phyloP scores from a whole-genome alignment of 1,140 invertebrate species.

The Probaryconus sp. region DNA sequence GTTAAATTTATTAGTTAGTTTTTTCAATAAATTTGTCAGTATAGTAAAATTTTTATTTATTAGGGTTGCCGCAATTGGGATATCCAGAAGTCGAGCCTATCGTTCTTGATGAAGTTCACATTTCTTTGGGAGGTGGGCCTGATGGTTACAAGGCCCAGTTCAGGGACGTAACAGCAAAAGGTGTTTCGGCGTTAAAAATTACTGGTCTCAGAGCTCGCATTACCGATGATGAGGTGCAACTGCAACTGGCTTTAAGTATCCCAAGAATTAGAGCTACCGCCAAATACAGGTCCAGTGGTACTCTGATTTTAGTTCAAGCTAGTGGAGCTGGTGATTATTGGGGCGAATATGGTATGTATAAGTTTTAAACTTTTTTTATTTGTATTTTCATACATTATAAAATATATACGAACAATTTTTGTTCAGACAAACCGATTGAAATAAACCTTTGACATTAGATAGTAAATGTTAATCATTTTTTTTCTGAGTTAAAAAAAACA shows the following conservation, averaged over 20 bases:
- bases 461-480: no score
- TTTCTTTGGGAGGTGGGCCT: slow-evolving; percentile 85
- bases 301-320: slow-evolving; percentile 87
- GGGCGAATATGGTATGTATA: slow-evolving; percentile 87
- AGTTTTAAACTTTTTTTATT: not conserved
- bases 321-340: slow-evolving; percentile 90
- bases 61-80: slow-evolving; percentile 73
- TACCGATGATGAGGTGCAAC: slow-evolving; percentile 83
- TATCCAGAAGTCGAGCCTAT: slow-evolving; percentile 84
- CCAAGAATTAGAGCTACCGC: slow-evolving; percentile 87
- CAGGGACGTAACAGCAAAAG: slow-evolving; percentile 86
- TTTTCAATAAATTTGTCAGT: no score
- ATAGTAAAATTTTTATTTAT: no score
- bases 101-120: slow-evolving; percentile 87
- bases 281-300: slow-evolving; percentile 87
- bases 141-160: slow-evolving; percentile 88
- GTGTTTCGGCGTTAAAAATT: slow-evolving; percentile 86
- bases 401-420: no score
- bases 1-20: no score
- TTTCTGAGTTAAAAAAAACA: no score
- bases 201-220: slow-evolving; percentile 82
- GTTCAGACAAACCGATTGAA: no score
- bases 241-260: slow-evolving; percentile 87
- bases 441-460: no score
- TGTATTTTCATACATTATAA: no score